phyloP scores from a whole-genome alignment of 2,113 vertebrate species.

The Oncorhynchus nerka region DNA sequence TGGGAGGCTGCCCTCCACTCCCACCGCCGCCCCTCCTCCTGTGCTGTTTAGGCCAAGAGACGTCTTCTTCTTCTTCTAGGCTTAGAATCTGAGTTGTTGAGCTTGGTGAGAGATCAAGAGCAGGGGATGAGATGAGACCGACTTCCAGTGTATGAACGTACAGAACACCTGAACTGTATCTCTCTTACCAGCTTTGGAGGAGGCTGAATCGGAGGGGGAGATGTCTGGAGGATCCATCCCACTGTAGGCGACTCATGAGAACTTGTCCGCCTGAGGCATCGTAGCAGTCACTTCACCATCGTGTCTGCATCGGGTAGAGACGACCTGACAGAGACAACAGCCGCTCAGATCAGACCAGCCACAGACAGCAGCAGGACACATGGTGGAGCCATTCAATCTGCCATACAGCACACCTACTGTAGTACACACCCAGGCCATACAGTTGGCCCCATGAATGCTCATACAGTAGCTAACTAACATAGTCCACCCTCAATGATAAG shows the following conservation, averaged over 20 bases:
- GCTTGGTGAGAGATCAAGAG: constrained; percentile 67
- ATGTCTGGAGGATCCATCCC: constrained; percentile 94
- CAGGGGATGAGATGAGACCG: not conserved
- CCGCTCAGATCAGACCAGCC: not conserved
- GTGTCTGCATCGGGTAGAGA: constrained; percentile 82
- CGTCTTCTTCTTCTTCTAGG: constrained; percentile 94
- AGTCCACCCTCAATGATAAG: not conserved
- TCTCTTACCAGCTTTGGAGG: constrained; percentile 93
- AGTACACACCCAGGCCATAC: too few relatives aligned
- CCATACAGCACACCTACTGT: too few relatives aligned
- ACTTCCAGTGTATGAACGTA: not conserved
- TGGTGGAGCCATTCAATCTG: too few relatives aligned
- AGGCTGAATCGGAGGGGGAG: constrained; percentile 92
- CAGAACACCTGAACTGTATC: not conserved
- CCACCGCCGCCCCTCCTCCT: constrained; percentile 40
- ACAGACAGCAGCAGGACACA: too few relatives aligned
- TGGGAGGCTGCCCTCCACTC: constrained; percentile 66
- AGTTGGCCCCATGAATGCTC: too few relatives aligned
- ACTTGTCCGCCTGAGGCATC: constrained; percentile 88
- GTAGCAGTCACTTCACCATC: constrained; percentile 82
- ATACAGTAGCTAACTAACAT: not conserved
- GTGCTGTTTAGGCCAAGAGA: constrained; percentile 72
- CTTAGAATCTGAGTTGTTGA: constrained; percentile 91
- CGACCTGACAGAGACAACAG: constrained; percentile 52
- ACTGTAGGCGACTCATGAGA: constrained; percentile 91